These are phyloP conservation scores for Pandemis cinnamomeana DNA, from an alignment of 2,888 invertebrate species.

Conservation along the genomic window DNA sequence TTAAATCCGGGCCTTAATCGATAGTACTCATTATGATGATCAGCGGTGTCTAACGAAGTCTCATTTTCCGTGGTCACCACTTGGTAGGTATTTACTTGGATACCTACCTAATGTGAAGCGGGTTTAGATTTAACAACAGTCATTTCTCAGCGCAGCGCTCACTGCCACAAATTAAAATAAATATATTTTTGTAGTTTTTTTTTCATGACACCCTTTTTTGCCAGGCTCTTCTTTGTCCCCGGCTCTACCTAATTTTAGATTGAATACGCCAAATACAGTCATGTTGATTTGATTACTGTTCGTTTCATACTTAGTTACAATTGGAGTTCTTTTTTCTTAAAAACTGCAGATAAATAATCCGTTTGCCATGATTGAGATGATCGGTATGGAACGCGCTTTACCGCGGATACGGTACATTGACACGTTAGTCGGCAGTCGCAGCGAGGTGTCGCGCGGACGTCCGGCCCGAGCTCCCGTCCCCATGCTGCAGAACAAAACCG, in stretches of 20 bases:
- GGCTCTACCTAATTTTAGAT: too few relatives aligned
- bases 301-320: too few relatives aligned
- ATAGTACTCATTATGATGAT: background rate
- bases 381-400: slow-evolving; percentile 48
- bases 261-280: too few relatives aligned
- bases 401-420: slow-evolving; percentile 70
- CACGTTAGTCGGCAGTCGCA: slow-evolving; percentile 72
- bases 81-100: background rate
- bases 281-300: too few relatives aligned
- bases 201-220: too few relatives aligned
- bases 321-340: background rate
- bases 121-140: background rate
- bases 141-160: background rate
- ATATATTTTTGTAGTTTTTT: too few relatives aligned
- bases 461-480: slow-evolving; percentile 62
- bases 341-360: background rate
- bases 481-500: slow-evolving; percentile 77
- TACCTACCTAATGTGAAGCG: background rate
- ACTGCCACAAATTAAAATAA: too few relatives aligned
- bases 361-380: slow-evolving; percentile 11
- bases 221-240: too few relatives aligned
- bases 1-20: background rate
- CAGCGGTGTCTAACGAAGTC: background rate
- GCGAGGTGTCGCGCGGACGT: slow-evolving; percentile 75
- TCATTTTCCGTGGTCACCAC: too few relatives aligned